A percentile compares a stretch with the other conserved stretches of the same genome.
phyloP scores from a whole-genome alignment of 2,797 vertebrate species.

The Echiichthys vipera region DNA sequence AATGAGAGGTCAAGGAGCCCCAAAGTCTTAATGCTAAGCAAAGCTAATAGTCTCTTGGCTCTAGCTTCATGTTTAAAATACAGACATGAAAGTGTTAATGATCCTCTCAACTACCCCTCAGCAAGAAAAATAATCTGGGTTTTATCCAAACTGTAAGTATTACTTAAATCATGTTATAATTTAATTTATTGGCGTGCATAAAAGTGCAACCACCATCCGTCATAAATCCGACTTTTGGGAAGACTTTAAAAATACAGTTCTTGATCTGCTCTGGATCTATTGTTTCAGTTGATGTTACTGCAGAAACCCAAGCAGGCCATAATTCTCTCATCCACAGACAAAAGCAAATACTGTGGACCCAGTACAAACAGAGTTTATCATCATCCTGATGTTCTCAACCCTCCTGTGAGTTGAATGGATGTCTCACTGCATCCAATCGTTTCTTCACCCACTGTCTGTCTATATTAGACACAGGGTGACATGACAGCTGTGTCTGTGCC shows the following conservation, averaged over 20 bases:
- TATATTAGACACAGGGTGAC: slow-evolving; percentile 72
- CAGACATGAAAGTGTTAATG: background rate
- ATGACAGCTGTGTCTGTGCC: slow-evolving; percentile 64
- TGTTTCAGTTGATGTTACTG: slow-evolving; percentile 53
- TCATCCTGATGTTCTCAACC: slow-evolving; percentile 43
- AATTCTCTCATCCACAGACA: slow-evolving; percentile 52
- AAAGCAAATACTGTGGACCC: slow-evolving; percentile 29
- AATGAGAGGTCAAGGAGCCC: too few species aligned
- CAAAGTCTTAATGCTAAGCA: background rate
- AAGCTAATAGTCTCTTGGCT: background rate
- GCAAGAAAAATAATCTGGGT: background rate
- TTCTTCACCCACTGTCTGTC: slow-evolving; percentile 75
- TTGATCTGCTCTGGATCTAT: slow-evolving; percentile 28
- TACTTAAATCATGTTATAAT: slow-evolving; percentile 22
- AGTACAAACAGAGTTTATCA: slow-evolving; percentile 62
- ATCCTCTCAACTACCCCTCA: background rate
- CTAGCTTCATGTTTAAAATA: background rate
- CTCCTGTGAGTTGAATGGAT: slow-evolving; percentile 48
- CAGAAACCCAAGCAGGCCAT: slow-evolving; percentile 63
- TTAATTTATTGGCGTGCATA: slow-evolving; percentile 2
- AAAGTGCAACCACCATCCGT: slow-evolving; percentile 6
- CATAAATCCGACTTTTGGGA: slow-evolving; percentile 31
- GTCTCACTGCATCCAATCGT: slow-evolving; percentile 74
- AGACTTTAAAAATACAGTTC: slow-evolving; percentile 42
- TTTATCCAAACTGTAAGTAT: background rate